Percentiles rank a stretch among this genome's conserved stretches.
These are phyloP conservation scores for Notodonta dromedarius DNA, from an alignment of 2,888 invertebrate genomes.

Conservation along the genomic window DNA sequence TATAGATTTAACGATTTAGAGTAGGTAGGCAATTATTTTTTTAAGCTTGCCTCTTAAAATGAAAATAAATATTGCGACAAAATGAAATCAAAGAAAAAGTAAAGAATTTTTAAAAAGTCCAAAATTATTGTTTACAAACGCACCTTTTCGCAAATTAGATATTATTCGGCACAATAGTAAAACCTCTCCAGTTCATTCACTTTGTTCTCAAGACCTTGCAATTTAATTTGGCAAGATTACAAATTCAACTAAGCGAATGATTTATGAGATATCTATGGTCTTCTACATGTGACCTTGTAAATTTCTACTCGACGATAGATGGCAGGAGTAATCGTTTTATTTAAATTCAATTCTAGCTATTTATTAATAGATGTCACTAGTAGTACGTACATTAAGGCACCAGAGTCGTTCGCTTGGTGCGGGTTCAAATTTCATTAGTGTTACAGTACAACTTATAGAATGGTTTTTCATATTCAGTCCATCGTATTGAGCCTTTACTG, in stretches of 20 bases:
- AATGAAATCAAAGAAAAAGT: too few relatives aligned
- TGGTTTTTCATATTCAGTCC: too few relatives aligned
- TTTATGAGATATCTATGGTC: conserved; percentile 54
- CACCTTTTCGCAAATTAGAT: conserved; percentile 10
- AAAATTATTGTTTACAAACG: conserved; percentile 23
- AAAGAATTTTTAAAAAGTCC: not conserved
- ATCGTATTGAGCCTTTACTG: too few relatives aligned
- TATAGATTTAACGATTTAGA: too few relatives aligned
- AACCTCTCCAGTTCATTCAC: not conserved
- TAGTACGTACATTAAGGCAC: too few relatives aligned
- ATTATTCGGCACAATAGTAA: conserved; percentile 11
- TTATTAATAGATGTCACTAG: conserved; percentile 21
- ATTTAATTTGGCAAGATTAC: conserved; percentile 20
- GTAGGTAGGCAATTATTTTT: too few relatives aligned
- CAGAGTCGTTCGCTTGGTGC: too few relatives aligned
- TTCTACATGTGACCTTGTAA: conserved; percentile 59
- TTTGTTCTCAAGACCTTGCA: conserved; percentile 6
- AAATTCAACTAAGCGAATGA: conserved; percentile 30
- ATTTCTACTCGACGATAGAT: conserved; percentile 50
- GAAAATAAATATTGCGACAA: too few relatives aligned
- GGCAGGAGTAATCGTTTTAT: conserved; percentile 18
- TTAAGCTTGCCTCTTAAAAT: too few relatives aligned
- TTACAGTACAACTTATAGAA: too few relatives aligned
- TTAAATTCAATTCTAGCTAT: not conserved
- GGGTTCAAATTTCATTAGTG: too few relatives aligned